Evolutionary conservation across 2,888 invertebrate species (phyloP), one percentile per base, ranked within the genome.

Genomic region (Uloborus plumipes): DNA sequence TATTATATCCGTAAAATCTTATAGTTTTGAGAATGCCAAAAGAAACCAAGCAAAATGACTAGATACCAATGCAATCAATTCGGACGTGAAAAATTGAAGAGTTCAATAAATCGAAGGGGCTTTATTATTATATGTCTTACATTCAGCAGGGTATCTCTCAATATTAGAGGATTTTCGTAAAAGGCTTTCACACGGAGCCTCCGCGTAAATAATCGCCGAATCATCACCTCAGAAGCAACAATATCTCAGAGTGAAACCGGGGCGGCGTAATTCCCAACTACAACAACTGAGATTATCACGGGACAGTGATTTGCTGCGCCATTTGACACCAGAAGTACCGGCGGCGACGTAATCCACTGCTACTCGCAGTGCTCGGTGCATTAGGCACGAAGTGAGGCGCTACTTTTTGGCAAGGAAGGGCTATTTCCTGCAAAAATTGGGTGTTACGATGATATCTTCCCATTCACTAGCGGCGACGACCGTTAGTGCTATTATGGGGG

Each of bases 321-420:
- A 80, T 80, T 80, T 80, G 74, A 69, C n/a, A 18, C 22, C 58
- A 49, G 59, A 69, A 69, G 61, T 67, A 50, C 61, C 31, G 18
- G 15, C 26, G 59, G 16, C 47, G 50, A 70, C 70, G 64, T 64
- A 74, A 64, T 69, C 74, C 80, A 73, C 59, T 73, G 16, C 49
- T 47, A 64, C 64, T 67, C 55, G 64, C 74, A 74, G 64, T 64
- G 58, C n/a, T 16, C 70, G 80, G 55, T 59, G 74, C 73, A 80
- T 80, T 73, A 74, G 55, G 62, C 51, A 47, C 61, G 62, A 80
- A 80, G 80, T 80, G 80, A 80, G 73, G 47, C 73, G 67, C 53
- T 47, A 62, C 73, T 61, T 80, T 74, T 80, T 80, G 73, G 73
- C 73, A 69, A 71, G 50, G 58, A 20, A 51, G 53, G 49, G 66